Percentiles rank a stretch among this genome's conserved stretches.
Evolutionary conservation across 1,140 invertebrate species (phyloP).

Genomic region (Hylyphantes graminicola): DNA sequence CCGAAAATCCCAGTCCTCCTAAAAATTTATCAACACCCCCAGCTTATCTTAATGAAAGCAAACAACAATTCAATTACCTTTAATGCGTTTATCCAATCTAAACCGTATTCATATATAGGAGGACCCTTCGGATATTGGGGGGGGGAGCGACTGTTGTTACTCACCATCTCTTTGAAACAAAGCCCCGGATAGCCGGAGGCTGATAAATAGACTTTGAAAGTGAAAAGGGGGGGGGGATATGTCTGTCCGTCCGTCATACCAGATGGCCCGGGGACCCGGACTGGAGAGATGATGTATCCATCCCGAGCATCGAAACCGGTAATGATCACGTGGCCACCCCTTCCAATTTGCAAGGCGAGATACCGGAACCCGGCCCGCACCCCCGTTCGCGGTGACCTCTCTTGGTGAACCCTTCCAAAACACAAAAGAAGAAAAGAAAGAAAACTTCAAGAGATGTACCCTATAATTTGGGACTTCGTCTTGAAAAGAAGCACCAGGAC

Average conservation of each 20-base stretch:
- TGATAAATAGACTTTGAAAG: constrained; percentile 38
- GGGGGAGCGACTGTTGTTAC: neutral
- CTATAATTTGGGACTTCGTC: constrained; percentile 45
- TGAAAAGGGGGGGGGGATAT: constrained; percentile 7
- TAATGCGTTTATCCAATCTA: constrained; percentile 46
- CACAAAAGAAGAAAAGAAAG: constrained; percentile 22
- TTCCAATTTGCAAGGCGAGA: constrained; percentile 56
- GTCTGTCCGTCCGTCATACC: constrained; percentile 45
- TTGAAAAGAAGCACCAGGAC: constrained; percentile 18
- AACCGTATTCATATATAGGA: constrained; percentile 14
- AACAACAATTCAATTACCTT: constrained; percentile 51
- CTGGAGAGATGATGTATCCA: constrained; percentile 51
- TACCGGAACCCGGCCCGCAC: constrained; percentile 51
- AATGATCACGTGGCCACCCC: constrained; percentile 57
- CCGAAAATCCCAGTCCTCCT: neutral
- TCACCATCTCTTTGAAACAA: constrained; percentile 9
- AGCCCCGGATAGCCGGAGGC: constrained; percentile 33
- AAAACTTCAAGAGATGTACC: constrained; percentile 6
- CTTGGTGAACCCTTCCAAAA: constrained; percentile 47
- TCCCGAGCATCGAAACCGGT: constrained; percentile 39
- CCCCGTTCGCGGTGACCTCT: constrained; percentile 44
- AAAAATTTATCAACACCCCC: constrained; percentile 23
- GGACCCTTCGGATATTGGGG: neutral
- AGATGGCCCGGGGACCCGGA: constrained; percentile 30
- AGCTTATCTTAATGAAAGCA: constrained; percentile 22